Evolutionary conservation across 2,797 vertebrate genomes (phyloP), one percentile per base, ranked within the genome.

Genomic region (Pangasius macronema): DNA sequence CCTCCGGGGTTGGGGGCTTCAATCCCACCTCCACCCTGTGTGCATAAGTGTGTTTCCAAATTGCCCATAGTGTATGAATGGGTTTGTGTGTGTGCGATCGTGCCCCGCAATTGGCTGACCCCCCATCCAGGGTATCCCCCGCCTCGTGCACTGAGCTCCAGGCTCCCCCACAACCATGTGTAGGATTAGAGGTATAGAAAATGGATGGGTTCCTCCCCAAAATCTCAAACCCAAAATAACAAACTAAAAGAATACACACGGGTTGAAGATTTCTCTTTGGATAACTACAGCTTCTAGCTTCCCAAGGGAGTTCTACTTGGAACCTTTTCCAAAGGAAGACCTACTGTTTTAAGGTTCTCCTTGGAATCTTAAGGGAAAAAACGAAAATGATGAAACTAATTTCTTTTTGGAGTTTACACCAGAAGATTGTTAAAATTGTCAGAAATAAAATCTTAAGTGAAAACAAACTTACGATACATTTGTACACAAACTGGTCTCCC

Each of bases 401-500:
- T 30, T 55, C 16, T 77, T 36, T 30, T 33, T n/a, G 49, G 46
- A 10, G n/a, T 79, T 16, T 49, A 76, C 20, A 51, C 5, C 27
- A 51, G 27, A 20, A 57, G 30, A 80, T 59, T 80, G 53, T 57
- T 80, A 33, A 9, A 55, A 77, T 8, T 10, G 16, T 30, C 75
- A 57, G 53, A 57, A 57, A 80, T 36, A 57, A 36, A 79, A 11
- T 55, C 9, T 11, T 22, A 13, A 33, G 9, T 57, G 18, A 79
- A 79, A 55, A 22, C 49, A 33, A 55, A 22, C 33, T 59, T 79
- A 5, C 18, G 24, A 57, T 55, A 22, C 53, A 80, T 80, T 39
- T 59, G 36, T 13, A 24, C 22, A 79, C 30, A 79, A 88, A 85
- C 82, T 75, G 72, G 77, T 77, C 82, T 70, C 84, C 82, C 13